A percentile compares a stretch with the other conserved stretches of the same genome.
Evolutionary conservation across 2,888 invertebrate species (phyloP).

Genomic region (Gymnocheta viridis): DNA sequence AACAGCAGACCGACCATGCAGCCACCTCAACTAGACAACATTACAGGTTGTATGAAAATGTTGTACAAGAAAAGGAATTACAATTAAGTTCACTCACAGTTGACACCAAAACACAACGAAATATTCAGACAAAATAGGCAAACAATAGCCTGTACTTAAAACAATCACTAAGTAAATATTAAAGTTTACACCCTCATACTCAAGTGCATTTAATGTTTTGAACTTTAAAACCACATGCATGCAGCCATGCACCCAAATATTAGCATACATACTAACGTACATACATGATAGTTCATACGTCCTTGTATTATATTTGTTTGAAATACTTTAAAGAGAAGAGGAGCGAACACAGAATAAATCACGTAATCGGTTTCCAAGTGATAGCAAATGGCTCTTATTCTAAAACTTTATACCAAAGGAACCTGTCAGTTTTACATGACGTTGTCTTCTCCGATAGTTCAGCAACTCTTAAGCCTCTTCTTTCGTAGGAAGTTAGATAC

Average conservation of each 20-base stretch:
- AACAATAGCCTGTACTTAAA: background rate
- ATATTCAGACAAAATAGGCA: background rate
- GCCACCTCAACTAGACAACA: conserved; percentile 38
- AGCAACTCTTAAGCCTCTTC: too few relatives aligned
- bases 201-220: background rate
- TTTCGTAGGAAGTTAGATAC: too few relatives aligned
- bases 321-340: too few relatives aligned
- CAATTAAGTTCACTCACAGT: conserved; percentile 56
- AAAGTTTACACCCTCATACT: background rate
- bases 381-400: too few relatives aligned
- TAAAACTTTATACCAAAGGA: too few relatives aligned
- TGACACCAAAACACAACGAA: conserved; percentile 31
- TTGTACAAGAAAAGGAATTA: conserved; percentile 25
- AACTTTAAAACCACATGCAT: background rate
- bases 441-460: too few relatives aligned
- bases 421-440: too few relatives aligned
- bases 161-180: conserved; percentile 22
- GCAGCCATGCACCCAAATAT: background rate
- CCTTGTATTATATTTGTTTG: too few relatives aligned
- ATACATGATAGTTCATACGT: too few relatives aligned
- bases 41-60: conserved; percentile 23
- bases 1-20: conserved; percentile 3
- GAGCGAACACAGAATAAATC: too few relatives aligned
- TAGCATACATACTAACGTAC: conserved; percentile 10
- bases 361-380: too few relatives aligned